Percentiles rank a stretch among this genome's conserved stretches.
Evolutionary conservation across 2,888 invertebrate genomes (phyloP).

Genomic region (Acronicta leporina): DNA sequence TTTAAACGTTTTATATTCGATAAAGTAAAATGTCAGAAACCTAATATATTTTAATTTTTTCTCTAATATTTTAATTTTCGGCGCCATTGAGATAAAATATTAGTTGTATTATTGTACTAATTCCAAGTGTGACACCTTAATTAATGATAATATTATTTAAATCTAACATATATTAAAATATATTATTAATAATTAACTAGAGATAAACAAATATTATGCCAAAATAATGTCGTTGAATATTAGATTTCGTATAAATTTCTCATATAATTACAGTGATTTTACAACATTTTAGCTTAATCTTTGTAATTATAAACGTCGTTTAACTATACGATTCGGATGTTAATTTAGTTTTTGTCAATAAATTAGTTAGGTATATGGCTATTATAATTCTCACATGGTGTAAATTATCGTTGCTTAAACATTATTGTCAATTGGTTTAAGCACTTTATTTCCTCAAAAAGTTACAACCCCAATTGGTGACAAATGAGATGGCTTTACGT

Average conservation of each 20-base stretch:
- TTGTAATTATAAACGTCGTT: slow-evolving; percentile 7
- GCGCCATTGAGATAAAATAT: slow-evolving; percentile 46
- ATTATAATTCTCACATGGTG: slow-evolving; percentile 19
- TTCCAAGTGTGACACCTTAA: slow-evolving; percentile 11
- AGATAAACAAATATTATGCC: slow-evolving; percentile 33
- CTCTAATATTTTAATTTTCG: slow-evolving; percentile 37
- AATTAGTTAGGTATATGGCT: slow-evolving; percentile 3
- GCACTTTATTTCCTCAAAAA: too few relatives aligned
- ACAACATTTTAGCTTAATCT: slow-evolving; percentile 17
- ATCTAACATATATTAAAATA: neutral
- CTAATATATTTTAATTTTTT: too few relatives aligned
- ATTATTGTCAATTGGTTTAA: too few relatives aligned
- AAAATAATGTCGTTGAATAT: slow-evolving; percentile 14
- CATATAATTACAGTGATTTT: slow-evolving; percentile 27
- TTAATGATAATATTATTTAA: slow-evolving; percentile 10
- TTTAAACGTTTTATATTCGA: too few relatives aligned
- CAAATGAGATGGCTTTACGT: too few relatives aligned
- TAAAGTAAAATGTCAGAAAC: too few relatives aligned
- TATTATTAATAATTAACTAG: slow-evolving; percentile 1
- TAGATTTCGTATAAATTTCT: slow-evolving; percentile 34
- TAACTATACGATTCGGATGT: slow-evolving; percentile 14
- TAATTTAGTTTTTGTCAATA: slow-evolving; percentile 17
- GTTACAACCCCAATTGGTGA: too few relatives aligned
- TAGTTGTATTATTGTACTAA: slow-evolving; percentile 19
- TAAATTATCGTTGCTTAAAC: neutral